Conservation (phyloP, 2,888 invertebrate genomes). For the Petrophora chlorosata region DNA sequence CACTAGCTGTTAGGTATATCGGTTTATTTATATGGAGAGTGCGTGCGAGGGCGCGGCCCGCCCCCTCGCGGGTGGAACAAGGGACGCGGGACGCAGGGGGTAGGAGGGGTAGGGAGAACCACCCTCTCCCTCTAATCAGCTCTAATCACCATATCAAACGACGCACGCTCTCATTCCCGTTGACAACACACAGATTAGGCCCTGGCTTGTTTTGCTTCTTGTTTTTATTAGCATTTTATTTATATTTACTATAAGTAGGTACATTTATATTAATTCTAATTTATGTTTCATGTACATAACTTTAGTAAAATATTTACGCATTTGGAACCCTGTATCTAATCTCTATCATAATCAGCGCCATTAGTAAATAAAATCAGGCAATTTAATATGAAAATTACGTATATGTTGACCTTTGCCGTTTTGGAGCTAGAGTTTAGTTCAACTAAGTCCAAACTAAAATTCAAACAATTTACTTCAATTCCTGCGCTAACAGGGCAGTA, state of each 20-base stretch:
- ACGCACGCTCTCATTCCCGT: conserved; percentile 77
- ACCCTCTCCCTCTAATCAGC: conserved; percentile 78
- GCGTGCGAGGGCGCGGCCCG: conserved; percentile 66
- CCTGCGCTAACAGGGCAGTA: too few relatives aligned
- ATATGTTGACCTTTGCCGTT: too few relatives aligned
- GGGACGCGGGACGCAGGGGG: too few relatives aligned
- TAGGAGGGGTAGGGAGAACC: conserved; percentile 36
- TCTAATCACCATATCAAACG: conserved; percentile 84
- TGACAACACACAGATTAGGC: conserved; percentile 79
- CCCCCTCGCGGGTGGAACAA: conserved; percentile 37
- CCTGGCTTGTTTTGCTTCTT: conserved; percentile 49
- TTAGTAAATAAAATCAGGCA: too few relatives aligned
- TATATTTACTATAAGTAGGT: conserved; percentile 8
- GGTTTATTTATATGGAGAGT: conserved; percentile 80
- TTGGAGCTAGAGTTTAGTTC: too few relatives aligned
- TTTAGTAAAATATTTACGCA: not conserved
- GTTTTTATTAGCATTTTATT: conserved; percentile 38
- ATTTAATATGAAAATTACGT: too few relatives aligned
- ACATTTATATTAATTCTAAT: not conserved
- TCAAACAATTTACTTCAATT: too few relatives aligned
- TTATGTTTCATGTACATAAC: not conserved
- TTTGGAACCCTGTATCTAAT: too few relatives aligned
- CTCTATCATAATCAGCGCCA: too few relatives aligned
- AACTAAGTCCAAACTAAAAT: too few relatives aligned
- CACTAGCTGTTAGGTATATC: conserved; percentile 64